Conservation (phyloP, 2,888 invertebrate genomes). For the Oxycera nigricornis region DNA sequence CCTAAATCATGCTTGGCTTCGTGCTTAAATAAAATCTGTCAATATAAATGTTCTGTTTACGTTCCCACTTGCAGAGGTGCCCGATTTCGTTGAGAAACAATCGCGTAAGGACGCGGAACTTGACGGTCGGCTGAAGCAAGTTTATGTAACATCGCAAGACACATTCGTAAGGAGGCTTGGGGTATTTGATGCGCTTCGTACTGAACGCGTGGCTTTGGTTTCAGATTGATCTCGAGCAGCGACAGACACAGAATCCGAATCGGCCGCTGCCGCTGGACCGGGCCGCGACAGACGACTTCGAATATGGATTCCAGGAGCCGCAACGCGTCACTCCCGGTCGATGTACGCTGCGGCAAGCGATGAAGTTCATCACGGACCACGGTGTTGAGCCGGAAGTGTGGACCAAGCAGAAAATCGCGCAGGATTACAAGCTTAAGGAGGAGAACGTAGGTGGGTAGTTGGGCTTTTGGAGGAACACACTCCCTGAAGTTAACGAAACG, state of each 20-base stretch:
- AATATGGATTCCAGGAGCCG: conserved; percentile 76
- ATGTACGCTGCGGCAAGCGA: conserved; percentile 69
- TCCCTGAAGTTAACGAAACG: too few relatives aligned
- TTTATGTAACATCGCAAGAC: conserved; percentile 76
- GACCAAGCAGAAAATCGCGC: conserved; percentile 69
- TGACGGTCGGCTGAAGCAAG: conserved; percentile 71
- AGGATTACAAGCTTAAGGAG: conserved; percentile 72
- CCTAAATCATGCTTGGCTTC: not conserved
- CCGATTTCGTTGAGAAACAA: conserved; percentile 69
- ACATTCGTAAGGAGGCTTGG: conserved; percentile 63
- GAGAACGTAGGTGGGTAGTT: conserved; percentile 65
- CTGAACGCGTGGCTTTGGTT: too few relatives aligned
- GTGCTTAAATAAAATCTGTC: not conserved
- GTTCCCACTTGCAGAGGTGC: conserved; percentile 62
- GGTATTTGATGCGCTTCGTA: too few relatives aligned
- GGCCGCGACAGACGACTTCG: conserved; percentile 64
- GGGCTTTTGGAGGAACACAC: too few relatives aligned
- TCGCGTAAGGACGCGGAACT: conserved; percentile 69
- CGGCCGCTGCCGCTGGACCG: conserved; percentile 70
- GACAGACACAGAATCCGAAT: conserved; percentile 52
- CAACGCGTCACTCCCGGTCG: conserved; percentile 68
- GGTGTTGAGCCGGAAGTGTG: conserved; percentile 68
- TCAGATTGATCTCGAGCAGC: conserved; percentile 55
- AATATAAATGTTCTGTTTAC: not conserved
- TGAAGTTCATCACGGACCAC: conserved; percentile 73